phyloP scores from a whole-genome alignment of 2,888 invertebrate genomes.

The Ophion ellenae region DNA sequence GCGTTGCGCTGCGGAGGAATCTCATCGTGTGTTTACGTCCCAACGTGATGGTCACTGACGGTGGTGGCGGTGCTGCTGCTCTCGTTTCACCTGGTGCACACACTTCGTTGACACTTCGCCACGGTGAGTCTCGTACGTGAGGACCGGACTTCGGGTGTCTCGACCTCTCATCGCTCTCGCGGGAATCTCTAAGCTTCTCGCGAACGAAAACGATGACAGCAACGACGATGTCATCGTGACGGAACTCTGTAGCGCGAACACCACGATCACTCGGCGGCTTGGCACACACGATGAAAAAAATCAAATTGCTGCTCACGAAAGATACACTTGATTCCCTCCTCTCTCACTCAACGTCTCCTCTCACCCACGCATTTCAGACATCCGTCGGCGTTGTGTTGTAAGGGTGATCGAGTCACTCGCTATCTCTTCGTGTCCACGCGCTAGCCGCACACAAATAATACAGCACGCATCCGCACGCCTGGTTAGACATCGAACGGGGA shows the following conservation, averaged over 20 bases:
- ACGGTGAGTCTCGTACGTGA: constrained; percentile 39
- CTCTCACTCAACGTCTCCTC: neutral
- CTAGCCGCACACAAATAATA: constrained; percentile 47
- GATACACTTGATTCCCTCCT: constrained; percentile 17
- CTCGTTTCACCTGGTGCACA: constrained; percentile 42
- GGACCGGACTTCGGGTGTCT: constrained; percentile 41
- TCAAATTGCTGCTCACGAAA: neutral
- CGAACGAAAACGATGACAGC: neutral
- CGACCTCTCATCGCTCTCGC: constrained; percentile 30
- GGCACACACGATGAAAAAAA: too few species aligned
- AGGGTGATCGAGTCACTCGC: constrained; percentile 16
- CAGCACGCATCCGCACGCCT: constrained; percentile 51
- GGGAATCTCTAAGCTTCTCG: neutral
- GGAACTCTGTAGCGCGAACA: constrained; percentile 25
- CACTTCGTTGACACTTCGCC: constrained; percentile 38
- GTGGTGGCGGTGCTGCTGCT: constrained; percentile 60
- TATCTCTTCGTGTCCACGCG: constrained; percentile 58
- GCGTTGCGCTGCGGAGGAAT: constrained; percentile 55
- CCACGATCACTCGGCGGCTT: too few species aligned
- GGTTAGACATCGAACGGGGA: constrained; percentile 24
- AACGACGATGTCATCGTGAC: constrained; percentile 66
- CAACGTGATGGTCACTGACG: constrained; percentile 66
- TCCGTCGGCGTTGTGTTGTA: neutral
- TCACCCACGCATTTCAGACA: neutral
- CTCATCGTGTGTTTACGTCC: constrained; percentile 66